These are phyloP conservation scores for Arctia plantaginis DNA, from an alignment of 2,888 invertebrate genomes.

Conservation along the genomic window DNA sequence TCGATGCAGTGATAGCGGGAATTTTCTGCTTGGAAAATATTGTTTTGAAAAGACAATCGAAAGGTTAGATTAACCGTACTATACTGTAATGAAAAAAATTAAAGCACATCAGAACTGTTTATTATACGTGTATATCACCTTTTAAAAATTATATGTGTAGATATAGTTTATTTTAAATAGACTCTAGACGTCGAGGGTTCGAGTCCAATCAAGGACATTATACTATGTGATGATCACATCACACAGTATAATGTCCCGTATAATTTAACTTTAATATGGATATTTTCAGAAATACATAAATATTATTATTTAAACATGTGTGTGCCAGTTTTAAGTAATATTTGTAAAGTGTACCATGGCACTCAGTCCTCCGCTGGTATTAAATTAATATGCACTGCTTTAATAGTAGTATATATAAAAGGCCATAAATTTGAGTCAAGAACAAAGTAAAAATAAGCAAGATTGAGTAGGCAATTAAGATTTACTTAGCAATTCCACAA, in stretches of 20 bases:
- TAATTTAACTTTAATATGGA: neutral
- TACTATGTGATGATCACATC: too few species aligned
- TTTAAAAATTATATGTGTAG: neutral
- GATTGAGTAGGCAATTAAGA: conserved; percentile 40
- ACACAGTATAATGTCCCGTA: neutral
- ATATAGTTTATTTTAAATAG: too few species aligned
- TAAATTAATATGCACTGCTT: neutral
- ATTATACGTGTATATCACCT: neutral
- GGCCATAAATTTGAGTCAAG: conserved; percentile 15
- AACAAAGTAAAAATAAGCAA: conserved; percentile 24
- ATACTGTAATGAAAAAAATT: conserved; percentile 2
- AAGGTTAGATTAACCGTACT: conserved; percentile 31
- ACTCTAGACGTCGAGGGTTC: too few species aligned
- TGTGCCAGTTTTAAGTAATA: too few species aligned
- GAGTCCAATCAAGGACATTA: too few species aligned
- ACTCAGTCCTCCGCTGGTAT: too few species aligned
- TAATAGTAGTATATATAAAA: neutral
- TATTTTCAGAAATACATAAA: too few species aligned
- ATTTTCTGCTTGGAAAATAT: conserved; percentile 58
- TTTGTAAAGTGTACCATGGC: too few species aligned
- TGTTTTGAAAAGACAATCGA: conserved; percentile 45
- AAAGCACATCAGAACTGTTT: neutral
- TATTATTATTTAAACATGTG: too few species aligned
- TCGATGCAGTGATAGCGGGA: conserved; percentile 64
- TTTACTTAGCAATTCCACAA: conserved; percentile 38